These are phyloP conservation scores for Cochlearius cochlearius DNA, from an alignment of 2,113 vertebrate genomes.

Conservation along the genomic window DNA sequence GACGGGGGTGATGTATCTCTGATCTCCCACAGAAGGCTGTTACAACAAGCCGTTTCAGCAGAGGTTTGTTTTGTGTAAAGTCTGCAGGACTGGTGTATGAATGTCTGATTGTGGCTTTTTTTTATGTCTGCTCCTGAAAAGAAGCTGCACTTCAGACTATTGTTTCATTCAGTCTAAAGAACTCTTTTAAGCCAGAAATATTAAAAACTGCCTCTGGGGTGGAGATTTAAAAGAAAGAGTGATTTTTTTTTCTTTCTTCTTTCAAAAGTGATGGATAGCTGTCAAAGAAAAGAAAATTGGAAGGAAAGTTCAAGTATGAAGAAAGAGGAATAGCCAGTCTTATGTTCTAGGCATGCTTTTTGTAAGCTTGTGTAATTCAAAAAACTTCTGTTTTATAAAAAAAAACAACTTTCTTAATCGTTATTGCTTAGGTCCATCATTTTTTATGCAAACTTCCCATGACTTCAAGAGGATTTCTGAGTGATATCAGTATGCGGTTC, in stretches of 20 bases:
- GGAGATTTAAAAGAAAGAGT: neutral
- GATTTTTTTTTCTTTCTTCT: neutral
- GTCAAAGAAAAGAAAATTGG: neutral
- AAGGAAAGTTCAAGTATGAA: neutral
- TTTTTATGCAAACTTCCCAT: neutral
- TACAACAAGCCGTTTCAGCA: neutral
- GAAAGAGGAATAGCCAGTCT: neutral
- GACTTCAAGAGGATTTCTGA: neutral
- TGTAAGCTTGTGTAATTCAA: neutral
- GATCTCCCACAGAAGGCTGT: neutral
- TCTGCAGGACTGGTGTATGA: constrained; percentile 23
- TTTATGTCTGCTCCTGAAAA: constrained; percentile 15
- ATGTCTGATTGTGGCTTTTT: neutral
- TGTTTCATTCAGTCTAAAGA: constrained; percentile 22
- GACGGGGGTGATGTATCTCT: neutral
- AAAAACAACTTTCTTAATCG: neutral
- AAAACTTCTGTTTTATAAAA: neutral
- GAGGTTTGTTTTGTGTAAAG: constrained; percentile 55
- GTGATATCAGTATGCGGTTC: neutral
- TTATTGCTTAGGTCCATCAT: neutral
- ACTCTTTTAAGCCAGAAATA: constrained; percentile 24
- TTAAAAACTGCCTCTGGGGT: constrained; percentile 9
- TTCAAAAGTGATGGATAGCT: neutral
- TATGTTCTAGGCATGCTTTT: neutral
- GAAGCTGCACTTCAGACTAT: constrained; percentile 28